Conservation (phyloP, 2,113 vertebrate genomes). For the Tachysurus vachellii region DNA sequence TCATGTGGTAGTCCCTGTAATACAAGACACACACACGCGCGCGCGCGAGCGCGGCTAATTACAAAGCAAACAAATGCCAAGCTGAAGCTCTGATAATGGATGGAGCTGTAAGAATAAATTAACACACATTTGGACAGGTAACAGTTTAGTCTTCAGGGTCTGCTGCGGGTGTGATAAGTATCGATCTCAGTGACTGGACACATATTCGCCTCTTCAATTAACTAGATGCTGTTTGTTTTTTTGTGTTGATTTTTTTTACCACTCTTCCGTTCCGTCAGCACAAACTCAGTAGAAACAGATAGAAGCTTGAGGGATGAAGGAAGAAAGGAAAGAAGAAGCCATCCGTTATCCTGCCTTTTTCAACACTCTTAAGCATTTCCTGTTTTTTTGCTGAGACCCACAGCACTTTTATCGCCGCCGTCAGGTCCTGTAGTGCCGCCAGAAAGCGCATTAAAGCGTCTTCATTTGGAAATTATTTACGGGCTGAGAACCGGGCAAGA, state of each 20-base stretch:
- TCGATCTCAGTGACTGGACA: constrained; percentile 38
- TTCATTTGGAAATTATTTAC: constrained; percentile 66
- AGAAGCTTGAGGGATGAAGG: not conserved
- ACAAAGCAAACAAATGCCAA: not conserved
- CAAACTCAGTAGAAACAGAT: constrained; percentile 50
- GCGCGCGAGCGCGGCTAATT: too few species aligned
- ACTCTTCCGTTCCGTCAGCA: constrained; percentile 63
- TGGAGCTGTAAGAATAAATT: constrained; percentile 11
- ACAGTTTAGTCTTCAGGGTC: constrained; percentile 24
- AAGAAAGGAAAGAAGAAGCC: not conserved
- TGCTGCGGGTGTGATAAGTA: constrained; percentile 42
- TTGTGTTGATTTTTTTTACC: not conserved
- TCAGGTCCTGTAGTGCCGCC: constrained; percentile 63
- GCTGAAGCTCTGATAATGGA: not conserved
- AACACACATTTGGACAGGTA: constrained; percentile 24
- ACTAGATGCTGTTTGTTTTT: constrained; percentile 56
- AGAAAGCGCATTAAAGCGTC: constrained; percentile 66
- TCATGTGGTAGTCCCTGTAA: not conserved
- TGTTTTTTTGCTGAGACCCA: constrained; percentile 55
- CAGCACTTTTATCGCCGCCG: constrained; percentile 57
- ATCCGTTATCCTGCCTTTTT: constrained; percentile 14
- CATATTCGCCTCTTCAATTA: constrained; percentile 62
- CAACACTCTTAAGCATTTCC: not conserved
- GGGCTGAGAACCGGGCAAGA: constrained; percentile 31
- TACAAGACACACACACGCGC: not conserved